Evolutionary conservation across 2,797 vertebrate genomes (phyloP), one percentile per base, ranked within the genome.

Genomic region (Oreortyx pictus): DNA sequence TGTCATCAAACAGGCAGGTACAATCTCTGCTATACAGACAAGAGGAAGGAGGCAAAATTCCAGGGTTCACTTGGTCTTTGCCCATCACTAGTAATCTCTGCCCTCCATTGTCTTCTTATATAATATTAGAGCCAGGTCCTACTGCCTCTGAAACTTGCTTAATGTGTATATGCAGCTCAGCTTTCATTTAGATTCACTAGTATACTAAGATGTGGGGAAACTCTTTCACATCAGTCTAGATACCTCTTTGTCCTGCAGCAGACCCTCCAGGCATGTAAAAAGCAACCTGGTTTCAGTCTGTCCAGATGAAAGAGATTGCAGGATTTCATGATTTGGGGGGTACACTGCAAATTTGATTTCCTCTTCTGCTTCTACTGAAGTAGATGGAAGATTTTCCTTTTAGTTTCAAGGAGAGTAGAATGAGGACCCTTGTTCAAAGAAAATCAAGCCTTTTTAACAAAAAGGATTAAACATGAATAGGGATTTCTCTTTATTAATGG

Each of bases 1-100:
- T 95, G 81, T 91, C 73, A 75, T 93, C 73, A 43, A 95, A 75
- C 81, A 86, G 81, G 82, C 68, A 91, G 85, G 44, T 15, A 75
- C 25, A 95, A 11, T 43, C 33, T 94, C 59, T 87, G 75, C 39
- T 91, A 37, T 61, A 56, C 75, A 67, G 52, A 78, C 37, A 25
- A 37, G 29, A 71, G 29, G 16, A 37, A 83, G 11, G 43, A 84
- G 47, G 18, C 29, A 93, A 37, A 2, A 75, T 94, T 92, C 52
- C 61, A 88, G 90, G 93, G 82, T 50, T 78, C 46, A 62, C 20
- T 7, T 19, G 11, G 37, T 29, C 47, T 77, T 82, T 67, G 25
- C 50, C 23, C 17, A 20, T 47, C 61, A 31, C 1, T 1, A 74
- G 22, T 52, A 9, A 77, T 77, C 29, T 76, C 59, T 66, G 57